Conservation (phyloP, 2,888 invertebrate species). For the Torymus tubicola region DNA sequence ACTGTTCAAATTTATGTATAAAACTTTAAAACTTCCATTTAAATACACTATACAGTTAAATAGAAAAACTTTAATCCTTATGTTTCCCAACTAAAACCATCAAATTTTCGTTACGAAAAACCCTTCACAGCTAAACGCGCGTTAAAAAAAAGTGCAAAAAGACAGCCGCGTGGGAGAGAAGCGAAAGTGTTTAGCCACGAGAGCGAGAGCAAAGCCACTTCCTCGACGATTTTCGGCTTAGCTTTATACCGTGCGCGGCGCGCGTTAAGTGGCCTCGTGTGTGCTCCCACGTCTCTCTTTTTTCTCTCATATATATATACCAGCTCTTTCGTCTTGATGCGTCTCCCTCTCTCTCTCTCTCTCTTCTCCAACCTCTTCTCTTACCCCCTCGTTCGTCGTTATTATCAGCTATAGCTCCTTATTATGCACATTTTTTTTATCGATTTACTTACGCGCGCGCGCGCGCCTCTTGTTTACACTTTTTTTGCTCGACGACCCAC, state of each 20-base stretch:
- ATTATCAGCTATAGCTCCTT: slow-evolving; percentile 47
- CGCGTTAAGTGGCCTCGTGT: slow-evolving; percentile 42
- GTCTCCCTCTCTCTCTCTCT: slow-evolving; percentile 48
- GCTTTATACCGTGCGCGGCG: slow-evolving; percentile 14
- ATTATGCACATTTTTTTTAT: slow-evolving; percentile 36
- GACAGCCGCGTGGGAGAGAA: not conserved
- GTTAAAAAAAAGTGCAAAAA: not conserved
- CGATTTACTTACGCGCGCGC: slow-evolving; percentile 45
- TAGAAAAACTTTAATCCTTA: no score
- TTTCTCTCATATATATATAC: slow-evolving; percentile 20
- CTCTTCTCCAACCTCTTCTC: slow-evolving; percentile 50
- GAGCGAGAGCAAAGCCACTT: slow-evolving; percentile 15
- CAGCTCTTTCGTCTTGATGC: slow-evolving; percentile 43
- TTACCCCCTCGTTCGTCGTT: slow-evolving; percentile 33
- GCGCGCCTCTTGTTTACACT: slow-evolving; percentile 50
- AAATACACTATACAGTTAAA: no score
- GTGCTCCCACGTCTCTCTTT: slow-evolving; percentile 42
- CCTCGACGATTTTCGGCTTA: slow-evolving; percentile 28
- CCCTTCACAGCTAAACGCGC: not conserved
- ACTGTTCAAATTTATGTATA: no score
- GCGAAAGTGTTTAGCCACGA: slow-evolving; percentile 30
- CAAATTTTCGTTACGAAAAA: not conserved
- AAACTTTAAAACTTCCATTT: no score
- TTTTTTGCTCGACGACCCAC: slow-evolving; percentile 37
- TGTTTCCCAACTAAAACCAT: no score